These are phyloP conservation scores for Ophion slaviceki DNA, from an alignment of 2,888 invertebrate species.

Conservation along the genomic window DNA sequence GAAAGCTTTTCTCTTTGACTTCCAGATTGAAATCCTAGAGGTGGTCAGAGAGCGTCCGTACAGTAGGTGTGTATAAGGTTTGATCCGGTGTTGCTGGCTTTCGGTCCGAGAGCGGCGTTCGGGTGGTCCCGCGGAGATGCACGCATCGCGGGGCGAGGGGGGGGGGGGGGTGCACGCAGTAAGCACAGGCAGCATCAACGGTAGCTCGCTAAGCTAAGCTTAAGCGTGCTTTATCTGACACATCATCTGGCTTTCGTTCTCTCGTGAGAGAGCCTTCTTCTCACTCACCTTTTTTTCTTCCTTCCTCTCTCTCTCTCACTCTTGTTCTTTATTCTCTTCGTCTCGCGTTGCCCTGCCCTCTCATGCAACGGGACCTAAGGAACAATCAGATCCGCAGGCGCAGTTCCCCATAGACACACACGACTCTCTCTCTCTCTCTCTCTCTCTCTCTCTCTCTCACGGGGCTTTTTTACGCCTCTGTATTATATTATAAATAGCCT, in stretches of 20 bases:
- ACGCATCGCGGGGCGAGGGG: conserved; percentile 76
- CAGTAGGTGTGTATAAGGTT: conserved; percentile 17
- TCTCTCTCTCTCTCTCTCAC: not conserved
- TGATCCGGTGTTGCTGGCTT: conserved; percentile 55
- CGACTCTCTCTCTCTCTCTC: not conserved
- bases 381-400: conserved; percentile 62
- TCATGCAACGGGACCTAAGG: conserved; percentile 50
- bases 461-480: conserved; percentile 45
- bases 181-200: conserved; percentile 67
- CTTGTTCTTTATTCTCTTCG: not conserved
- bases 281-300: conserved; percentile 69
- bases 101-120: conserved; percentile 66
- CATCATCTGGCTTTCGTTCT: conserved; percentile 72
- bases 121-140: conserved; percentile 78
- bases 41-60: conserved; percentile 61
- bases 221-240: conserved; percentile 81
- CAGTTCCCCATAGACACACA: conserved; percentile 36
- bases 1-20: conserved; percentile 49
- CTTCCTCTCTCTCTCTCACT: conserved; percentile 45
- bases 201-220: conserved; percentile 81
- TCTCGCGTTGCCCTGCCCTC: conserved; percentile 39
- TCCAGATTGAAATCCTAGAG: conserved; percentile 81
- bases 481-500: conserved; percentile 62
- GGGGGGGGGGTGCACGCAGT: conserved; percentile 76
- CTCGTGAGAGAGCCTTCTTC: conserved; percentile 69